These are phyloP conservation scores for Drosophila algonquin DNA, from an alignment of 2,888 invertebrate genomes.

Conservation along the genomic window DNA sequence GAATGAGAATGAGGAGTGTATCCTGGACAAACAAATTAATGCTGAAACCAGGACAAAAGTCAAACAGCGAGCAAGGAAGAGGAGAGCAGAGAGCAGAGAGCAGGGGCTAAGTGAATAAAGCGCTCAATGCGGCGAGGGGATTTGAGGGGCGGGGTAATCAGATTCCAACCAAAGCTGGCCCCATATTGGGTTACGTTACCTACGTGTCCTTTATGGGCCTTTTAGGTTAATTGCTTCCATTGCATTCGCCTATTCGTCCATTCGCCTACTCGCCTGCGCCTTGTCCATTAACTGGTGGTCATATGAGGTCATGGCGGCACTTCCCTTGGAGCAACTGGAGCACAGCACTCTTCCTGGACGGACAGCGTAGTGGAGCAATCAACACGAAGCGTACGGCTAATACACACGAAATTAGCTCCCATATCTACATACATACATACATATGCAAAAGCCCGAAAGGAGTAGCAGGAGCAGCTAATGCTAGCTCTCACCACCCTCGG, in stretches of 20 bases:
- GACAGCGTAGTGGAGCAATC: no score
- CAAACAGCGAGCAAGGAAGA: slow-evolving; percentile 18
- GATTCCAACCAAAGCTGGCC: slow-evolving; percentile 23
- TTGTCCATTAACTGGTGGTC: slow-evolving; percentile 39
- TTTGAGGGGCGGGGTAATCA: slow-evolving; percentile 28
- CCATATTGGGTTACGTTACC: slow-evolving; percentile 62
- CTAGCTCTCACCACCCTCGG: no score
- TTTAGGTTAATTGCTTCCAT: slow-evolving; percentile 81
- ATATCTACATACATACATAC: slow-evolving; percentile 28
- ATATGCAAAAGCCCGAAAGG: slow-evolving; percentile 46
- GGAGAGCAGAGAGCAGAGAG: background rate
- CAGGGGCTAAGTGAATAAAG: slow-evolving; percentile 34
- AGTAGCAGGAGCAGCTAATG: background rate
- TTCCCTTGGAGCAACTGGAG: slow-evolving; percentile 13
- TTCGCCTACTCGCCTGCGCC: background rate
- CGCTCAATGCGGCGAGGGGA: background rate
- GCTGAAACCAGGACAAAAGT: slow-evolving; percentile 27
- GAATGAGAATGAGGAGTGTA: background rate
- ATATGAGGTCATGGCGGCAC: slow-evolving; percentile 70
- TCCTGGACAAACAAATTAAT: background rate
- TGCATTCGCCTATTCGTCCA: slow-evolving; percentile 33
- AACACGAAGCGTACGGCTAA: slow-evolving; percentile 39
- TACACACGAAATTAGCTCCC: slow-evolving; percentile 62
- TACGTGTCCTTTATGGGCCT: slow-evolving; percentile 66
- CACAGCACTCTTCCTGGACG: slow-evolving; percentile 1